These are phyloP conservation scores for Numida meleagris DNA, from an alignment of 2,113 vertebrate species.

Conservation along the genomic window DNA sequence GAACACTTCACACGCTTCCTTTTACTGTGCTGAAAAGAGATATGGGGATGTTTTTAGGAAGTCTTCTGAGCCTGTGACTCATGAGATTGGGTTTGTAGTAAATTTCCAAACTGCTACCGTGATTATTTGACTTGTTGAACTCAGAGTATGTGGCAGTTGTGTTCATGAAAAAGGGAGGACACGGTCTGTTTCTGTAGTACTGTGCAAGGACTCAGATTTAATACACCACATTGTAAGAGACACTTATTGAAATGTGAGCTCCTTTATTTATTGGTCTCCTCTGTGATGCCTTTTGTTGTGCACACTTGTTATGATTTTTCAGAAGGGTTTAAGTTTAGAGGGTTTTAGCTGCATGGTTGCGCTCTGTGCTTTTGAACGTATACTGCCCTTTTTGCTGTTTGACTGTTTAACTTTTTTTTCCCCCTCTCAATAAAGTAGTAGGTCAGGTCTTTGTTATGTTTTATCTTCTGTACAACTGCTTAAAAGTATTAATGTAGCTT, in stretches of 20 bases:
- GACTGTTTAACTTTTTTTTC: background rate
- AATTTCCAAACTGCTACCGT: background rate
- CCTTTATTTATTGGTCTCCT: background rate
- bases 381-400: background rate
- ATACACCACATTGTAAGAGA: background rate
- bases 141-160: background rate
- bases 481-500: background rate
- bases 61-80: background rate
- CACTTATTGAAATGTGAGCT: background rate
- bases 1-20: background rate
- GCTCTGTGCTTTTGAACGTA: background rate
- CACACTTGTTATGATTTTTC: background rate
- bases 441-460: background rate
- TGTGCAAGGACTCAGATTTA: background rate
- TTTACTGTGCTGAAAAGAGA: background rate
- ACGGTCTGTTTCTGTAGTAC: background rate
- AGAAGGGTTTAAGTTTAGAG: background rate
- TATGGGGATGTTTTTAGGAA: fast-evolving
- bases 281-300: background rate
- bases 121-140: background rate
- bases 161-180: background rate
- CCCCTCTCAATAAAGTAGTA: background rate
- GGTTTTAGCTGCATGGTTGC: background rate
- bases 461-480: background rate
- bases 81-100: background rate